Conservation (phyloP, 1,140 invertebrate species). For the Oryctes rhinoceros region DNA sequence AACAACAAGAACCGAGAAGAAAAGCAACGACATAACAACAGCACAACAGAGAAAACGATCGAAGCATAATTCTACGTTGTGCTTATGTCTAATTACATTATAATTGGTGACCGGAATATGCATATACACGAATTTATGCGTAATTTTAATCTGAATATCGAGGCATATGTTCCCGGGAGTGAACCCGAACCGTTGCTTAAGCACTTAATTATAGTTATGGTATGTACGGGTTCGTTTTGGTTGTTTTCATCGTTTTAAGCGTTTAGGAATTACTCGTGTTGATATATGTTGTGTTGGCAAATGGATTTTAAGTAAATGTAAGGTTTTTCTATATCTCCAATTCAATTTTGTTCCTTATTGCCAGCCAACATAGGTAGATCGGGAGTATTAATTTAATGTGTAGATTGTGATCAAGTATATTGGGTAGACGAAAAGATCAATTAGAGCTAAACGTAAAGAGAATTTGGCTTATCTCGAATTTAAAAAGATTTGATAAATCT, state of each 20-base stretch:
- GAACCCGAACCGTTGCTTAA: slow-evolving; percentile 18
- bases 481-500: too few species aligned
- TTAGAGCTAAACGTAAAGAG: too few species aligned
- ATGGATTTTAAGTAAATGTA: too few species aligned
- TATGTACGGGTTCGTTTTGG: neutral
- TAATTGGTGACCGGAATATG: slow-evolving; percentile 39
- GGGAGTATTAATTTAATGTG: too few species aligned
- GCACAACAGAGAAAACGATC: slow-evolving; percentile 19
- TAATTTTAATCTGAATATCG: slow-evolving; percentile 27
- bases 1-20: neutral
- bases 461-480: too few species aligned
- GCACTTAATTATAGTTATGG: slow-evolving; percentile 1
- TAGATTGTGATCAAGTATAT: too few species aligned
- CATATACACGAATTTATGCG: slow-evolving; percentile 4
- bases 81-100: slow-evolving; percentile 42
- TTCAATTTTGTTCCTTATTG: too few species aligned
- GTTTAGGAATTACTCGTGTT: neutral
- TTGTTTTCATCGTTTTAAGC: neutral
- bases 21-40: neutral
- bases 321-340: too few species aligned
- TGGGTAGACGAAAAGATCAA: too few species aligned
- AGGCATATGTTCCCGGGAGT: neutral
- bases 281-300: too few species aligned
- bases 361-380: too few species aligned
- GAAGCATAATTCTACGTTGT: neutral